A percentile compares a stretch with the other conserved stretches of the same genome.
Conservation (phyloP, 2,888 invertebrate genomes). For the Coelogynopora nodosa region DNA sequence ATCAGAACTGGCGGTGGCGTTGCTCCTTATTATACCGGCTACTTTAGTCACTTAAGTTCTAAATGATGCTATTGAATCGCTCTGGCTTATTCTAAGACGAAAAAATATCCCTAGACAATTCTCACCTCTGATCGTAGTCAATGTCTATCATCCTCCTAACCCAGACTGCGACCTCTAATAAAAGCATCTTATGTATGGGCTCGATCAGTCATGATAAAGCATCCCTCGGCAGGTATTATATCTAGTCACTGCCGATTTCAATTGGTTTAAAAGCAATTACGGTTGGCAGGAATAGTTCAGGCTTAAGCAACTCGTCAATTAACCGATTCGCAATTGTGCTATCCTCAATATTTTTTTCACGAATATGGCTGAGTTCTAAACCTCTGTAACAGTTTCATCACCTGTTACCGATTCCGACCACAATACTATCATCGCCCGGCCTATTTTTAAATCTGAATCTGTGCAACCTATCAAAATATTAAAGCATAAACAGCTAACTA, state of each 20-base stretch:
- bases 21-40: not conserved
- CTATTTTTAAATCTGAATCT: not conserved
- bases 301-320: not conserved
- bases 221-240: not conserved
- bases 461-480: not conserved
- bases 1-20: not conserved
- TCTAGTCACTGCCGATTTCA: not conserved
- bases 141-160: conserved; percentile 13
- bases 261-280: not conserved
- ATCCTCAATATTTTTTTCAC: not conserved
- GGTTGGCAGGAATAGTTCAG: not conserved
- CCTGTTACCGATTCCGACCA: not conserved
- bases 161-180: not conserved
- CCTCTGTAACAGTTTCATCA: not conserved
- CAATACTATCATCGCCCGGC: not conserved
- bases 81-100: conserved; percentile 13
- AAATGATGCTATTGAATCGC: conserved; percentile 13
- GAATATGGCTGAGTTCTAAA: not conserved
- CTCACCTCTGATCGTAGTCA: conserved; percentile 18
- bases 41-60: conserved; percentile 1
- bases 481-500: not conserved
- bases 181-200: conserved; percentile 16
- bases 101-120: not conserved
- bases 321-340: not conserved
- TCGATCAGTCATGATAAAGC: conserved; percentile 3